Conservation (phyloP, 2,797 vertebrate genomes). For the Xenentodon cancila region DNA sequence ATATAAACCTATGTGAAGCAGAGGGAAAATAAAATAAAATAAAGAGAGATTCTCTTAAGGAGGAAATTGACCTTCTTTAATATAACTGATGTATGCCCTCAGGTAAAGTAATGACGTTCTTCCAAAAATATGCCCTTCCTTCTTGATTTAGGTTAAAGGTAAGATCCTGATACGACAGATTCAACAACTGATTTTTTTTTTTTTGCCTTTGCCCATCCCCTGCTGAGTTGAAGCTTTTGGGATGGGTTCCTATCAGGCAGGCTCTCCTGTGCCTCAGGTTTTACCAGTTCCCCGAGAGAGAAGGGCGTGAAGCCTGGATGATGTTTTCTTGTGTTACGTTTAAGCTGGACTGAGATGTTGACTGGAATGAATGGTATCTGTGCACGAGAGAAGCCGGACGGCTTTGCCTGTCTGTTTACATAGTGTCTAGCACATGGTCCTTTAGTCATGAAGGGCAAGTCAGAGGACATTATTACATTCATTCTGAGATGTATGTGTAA, state of each 20-base stretch:
- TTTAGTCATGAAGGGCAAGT: neutral
- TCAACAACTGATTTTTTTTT: constrained; percentile 30
- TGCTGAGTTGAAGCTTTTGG: constrained; percentile 6
- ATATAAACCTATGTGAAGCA: neutral
- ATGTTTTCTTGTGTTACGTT: constrained; percentile 21
- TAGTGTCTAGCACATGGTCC: constrained; percentile 15
- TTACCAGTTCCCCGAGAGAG: constrained; percentile 71
- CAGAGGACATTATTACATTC: neutral
- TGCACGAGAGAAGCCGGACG: constrained; percentile 1
- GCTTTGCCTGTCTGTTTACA: constrained; percentile 24
- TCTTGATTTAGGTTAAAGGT: constrained; percentile 62
- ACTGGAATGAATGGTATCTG: constrained; percentile 68
- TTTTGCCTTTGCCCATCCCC: constrained; percentile 52
- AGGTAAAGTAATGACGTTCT: neutral
- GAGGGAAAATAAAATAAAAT: neutral
- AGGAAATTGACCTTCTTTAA: neutral
- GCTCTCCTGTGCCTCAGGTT: constrained; percentile 70
- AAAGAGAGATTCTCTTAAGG: neutral
- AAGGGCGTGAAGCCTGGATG: constrained; percentile 59
- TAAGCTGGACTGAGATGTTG: constrained; percentile 9
- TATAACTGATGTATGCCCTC: neutral
- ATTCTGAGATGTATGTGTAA: neutral
- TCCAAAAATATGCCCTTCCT: neutral
- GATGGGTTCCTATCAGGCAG: constrained; percentile 36
- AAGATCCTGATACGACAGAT: constrained; percentile 15